Evolutionary conservation across 2,888 invertebrate species (phyloP), one percentile per base, ranked within the genome.

Genomic region (Ophion ellenae): DNA sequence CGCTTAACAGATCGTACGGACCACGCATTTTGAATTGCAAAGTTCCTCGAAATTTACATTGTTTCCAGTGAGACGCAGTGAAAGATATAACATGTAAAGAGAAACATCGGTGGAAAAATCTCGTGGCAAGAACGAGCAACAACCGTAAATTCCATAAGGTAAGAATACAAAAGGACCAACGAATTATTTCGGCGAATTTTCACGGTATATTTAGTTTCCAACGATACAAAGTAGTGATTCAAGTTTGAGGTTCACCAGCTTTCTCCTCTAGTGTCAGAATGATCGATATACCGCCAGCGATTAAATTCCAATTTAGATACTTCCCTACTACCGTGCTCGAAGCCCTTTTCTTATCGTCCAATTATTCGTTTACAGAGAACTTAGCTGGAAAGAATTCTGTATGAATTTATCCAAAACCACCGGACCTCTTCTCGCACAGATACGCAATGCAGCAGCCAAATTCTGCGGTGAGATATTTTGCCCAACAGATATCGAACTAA

Each of bases 371-470:
- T 90, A 36, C 81, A 96, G 96, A 63, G 94, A 92, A 63, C 94
- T 95, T 90, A 94, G 94, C 40, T 96, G 95, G 93, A 89, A 93
- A 61, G 95, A 95, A 86, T 95, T 96, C 63, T 94, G 93, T 86
- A 94, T 93, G 74, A 93, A 94, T 88, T 91, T 96, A 67, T 87
- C 92, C 17, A 89, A 92, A 20, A 88, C 91, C 69, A 94, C 94
- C 87, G 90, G 94, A 63, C 92, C 94, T 90, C 69, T 92, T n/a
- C 84, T 93, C 0, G 89, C 93, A n/a, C 90, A 95, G 87, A 83
- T 96, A 84, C 91, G 94, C 86, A 90, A 87, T 88, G 94, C 91
- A 83, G 89, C 94, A 11, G 90, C 92, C 24, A 83, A 86, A 64
- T 86, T 87, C 80, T 89, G 91, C 81, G 91, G 93, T 93, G 81